Conservation (phyloP, 2,888 invertebrate genomes). For the Plusia festucae region DNA sequence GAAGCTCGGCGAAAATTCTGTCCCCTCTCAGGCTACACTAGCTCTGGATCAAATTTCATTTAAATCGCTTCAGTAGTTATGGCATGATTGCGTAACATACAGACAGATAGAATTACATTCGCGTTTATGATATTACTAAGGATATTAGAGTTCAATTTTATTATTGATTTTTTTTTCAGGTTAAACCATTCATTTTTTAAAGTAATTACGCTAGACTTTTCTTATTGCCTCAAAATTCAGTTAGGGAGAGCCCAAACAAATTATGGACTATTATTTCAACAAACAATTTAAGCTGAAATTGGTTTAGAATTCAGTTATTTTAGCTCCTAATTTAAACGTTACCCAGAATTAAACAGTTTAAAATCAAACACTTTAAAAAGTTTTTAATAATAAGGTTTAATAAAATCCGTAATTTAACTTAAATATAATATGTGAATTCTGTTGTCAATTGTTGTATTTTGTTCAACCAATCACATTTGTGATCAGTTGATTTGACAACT, state of each 20-base stretch:
- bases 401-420: neutral
- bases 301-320: neutral
- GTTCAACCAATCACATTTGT: too few relatives aligned
- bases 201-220: neutral
- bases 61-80: too few relatives aligned
- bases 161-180: neutral
- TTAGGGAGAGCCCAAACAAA: neutral
- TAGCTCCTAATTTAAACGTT: neutral
- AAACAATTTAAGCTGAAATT: conserved; percentile 6
- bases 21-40: too few relatives aligned
- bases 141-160: too few relatives aligned
- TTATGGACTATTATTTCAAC: neutral
- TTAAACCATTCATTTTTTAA: neutral
- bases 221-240: neutral
- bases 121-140: too few relatives aligned
- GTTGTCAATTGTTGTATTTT: too few relatives aligned
- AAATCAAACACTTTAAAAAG: neutral
- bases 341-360: neutral
- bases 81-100: too few relatives aligned
- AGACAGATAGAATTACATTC: too few relatives aligned
- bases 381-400: neutral
- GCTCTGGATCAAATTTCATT: too few relatives aligned
- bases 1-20: too few relatives aligned
- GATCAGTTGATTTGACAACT: too few relatives aligned
- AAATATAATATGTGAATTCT: too few relatives aligned